These are phyloP conservation scores for Theristicus caerulescens DNA, from an alignment of 2,113 vertebrate genomes.

Conservation along the genomic window DNA sequence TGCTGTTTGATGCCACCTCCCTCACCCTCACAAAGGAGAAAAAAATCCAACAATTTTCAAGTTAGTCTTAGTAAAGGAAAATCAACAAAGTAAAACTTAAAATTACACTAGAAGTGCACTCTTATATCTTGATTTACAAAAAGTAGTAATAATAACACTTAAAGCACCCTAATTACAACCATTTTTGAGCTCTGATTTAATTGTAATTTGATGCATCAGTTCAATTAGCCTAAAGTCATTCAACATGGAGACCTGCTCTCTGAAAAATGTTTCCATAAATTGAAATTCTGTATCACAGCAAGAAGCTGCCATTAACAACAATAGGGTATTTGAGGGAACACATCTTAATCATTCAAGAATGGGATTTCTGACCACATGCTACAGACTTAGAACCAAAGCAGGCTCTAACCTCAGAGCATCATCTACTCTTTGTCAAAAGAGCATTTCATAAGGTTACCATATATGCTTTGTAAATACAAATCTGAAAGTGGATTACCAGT, in stretches of 20 bases:
- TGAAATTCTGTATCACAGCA: neutral
- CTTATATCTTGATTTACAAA: neutral
- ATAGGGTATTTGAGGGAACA: too few relatives aligned
- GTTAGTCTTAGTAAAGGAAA: neutral
- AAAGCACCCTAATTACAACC: neutral
- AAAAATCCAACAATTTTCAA: neutral
- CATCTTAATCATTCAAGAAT: neutral
- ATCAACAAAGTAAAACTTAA: neutral
- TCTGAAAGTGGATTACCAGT: neutral
- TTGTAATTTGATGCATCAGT: neutral
- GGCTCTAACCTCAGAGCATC: neutral
- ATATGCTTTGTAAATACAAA: neutral
- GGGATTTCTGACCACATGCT: neutral
- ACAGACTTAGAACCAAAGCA: neutral
- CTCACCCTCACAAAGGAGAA: neutral
- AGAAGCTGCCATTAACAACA: neutral
- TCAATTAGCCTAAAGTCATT: neutral
- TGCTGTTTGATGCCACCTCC: neutral
- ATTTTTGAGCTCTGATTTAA: neutral
- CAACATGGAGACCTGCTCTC: neutral
- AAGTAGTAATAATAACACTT: neutral
- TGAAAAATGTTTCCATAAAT: neutral
- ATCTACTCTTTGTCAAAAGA: neutral
- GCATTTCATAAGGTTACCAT: neutral
- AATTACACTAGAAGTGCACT: neutral